These are phyloP conservation scores for Chalcis sispes DNA, from an alignment of 2,888 invertebrate species.

Conservation along the genomic window DNA sequence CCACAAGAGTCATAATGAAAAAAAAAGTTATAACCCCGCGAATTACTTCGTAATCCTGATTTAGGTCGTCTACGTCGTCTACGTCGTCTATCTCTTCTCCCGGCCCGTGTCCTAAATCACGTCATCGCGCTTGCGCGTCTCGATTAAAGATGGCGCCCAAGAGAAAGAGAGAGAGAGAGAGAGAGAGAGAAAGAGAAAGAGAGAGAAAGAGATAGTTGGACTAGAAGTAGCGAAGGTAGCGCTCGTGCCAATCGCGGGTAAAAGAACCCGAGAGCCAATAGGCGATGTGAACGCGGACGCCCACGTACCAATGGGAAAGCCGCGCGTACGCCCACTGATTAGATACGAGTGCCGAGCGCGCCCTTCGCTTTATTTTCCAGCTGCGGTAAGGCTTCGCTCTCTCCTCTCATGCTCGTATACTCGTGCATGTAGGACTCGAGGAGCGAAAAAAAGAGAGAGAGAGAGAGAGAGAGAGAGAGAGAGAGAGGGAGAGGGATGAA, in stretches of 20 bases:
- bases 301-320: constrained; percentile 73
- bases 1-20: no score
- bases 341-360: constrained; percentile 62
- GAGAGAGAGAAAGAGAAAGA: constrained; percentile 19
- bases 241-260: constrained; percentile 55
- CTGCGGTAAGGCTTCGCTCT: no score
- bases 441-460: no score
- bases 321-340: constrained; percentile 74
- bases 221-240: constrained; percentile 29
- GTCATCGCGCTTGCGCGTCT: neutral
- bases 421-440: no score
- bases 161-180: no score
- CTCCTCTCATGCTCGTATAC: no score
- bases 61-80: constrained; percentile 29
- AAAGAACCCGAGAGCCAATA: constrained; percentile 68
- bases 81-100: constrained; percentile 37
- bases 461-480: no score
- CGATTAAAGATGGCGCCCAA: constrained; percentile 43
- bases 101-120: constrained; percentile 42
- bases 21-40: neutral
- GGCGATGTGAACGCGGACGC: constrained; percentile 66
- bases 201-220: constrained; percentile 37
- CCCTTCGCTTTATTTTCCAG: neutral
- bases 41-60: constrained; percentile 30
- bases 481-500: no score